phyloP scores from a whole-genome alignment of 1,140 invertebrate species.

The Nasonia longicornis region DNA sequence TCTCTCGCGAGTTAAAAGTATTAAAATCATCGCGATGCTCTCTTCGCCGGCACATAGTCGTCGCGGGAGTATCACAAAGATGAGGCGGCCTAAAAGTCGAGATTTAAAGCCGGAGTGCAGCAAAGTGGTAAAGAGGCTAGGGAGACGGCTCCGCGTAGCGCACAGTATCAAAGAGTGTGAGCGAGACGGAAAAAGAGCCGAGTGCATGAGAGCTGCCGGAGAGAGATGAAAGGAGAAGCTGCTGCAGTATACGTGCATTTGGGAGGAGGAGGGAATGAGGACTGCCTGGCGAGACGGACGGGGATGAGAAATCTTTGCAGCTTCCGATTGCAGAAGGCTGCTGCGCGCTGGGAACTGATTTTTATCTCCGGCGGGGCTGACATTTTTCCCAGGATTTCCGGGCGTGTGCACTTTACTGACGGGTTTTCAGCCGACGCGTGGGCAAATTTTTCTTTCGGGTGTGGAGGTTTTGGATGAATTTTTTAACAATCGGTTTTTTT shows the following conservation, averaged over 20 bases:
- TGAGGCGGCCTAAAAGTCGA: constrained; percentile 1
- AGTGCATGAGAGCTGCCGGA: constrained; percentile 32
- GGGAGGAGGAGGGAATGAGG: neutral
- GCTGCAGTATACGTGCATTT: constrained; percentile 11
- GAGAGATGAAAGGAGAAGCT: constrained; percentile 33
- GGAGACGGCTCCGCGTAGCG: constrained; percentile 30
- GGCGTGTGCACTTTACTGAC: neutral
- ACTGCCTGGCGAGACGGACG: neutral
- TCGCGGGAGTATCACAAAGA: constrained; percentile 37
- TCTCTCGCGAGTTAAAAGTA: constrained; percentile 61
- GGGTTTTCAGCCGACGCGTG: no score
- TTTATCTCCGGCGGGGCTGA: neutral
- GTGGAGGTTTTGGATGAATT: neutral
- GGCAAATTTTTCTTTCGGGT: no score
- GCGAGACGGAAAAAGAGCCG: constrained; percentile 38
- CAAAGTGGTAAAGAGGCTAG: constrained; percentile 46
- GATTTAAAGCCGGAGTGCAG: constrained; percentile 37
- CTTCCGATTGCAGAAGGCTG: constrained; percentile 28
- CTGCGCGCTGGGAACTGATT: constrained; percentile 2
- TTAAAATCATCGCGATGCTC: constrained; percentile 64
- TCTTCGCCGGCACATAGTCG: constrained; percentile 33
- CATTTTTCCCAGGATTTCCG: constrained; percentile 13
- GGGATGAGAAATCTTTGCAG: constrained; percentile 23
- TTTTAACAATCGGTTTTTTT: neutral
- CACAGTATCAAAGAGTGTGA: constrained; percentile 46